These are phyloP conservation scores for Labeo calbasu DNA, from an alignment of 2,797 vertebrate species.

Conservation along the genomic window DNA sequence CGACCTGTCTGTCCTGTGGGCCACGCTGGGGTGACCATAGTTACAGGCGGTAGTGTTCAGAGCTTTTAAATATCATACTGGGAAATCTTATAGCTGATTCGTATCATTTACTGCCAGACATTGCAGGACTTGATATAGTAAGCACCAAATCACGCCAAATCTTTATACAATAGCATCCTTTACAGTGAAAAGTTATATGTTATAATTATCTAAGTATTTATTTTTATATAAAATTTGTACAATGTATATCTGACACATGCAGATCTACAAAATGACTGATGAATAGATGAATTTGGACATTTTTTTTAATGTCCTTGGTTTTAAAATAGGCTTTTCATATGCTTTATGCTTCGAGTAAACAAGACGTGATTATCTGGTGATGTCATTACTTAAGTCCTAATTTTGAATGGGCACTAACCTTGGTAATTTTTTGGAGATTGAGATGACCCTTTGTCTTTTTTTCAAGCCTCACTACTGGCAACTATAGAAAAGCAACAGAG, in stretches of 20 bases:
- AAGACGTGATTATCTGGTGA: constrained; percentile 21
- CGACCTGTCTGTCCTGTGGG: constrained; percentile 53
- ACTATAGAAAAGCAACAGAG: constrained; percentile 42
- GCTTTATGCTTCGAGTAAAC: constrained; percentile 21
- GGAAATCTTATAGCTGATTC: constrained; percentile 29
- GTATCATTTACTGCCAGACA: constrained; percentile 20
- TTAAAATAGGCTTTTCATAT: constrained; percentile 27
- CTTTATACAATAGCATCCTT: neutral
- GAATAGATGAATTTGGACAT: neutral
- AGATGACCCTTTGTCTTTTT: constrained; percentile 22
- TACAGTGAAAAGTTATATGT: neutral
- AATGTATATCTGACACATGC: neutral
- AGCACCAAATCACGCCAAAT: neutral
- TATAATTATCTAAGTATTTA: neutral
- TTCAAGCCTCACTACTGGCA: constrained; percentile 20
- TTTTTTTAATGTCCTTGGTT: constrained; percentile 32
- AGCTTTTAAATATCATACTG: constrained; percentile 34
- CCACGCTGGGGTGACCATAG: constrained; percentile 37
- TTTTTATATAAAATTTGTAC: neutral
- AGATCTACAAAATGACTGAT: constrained; percentile 26
- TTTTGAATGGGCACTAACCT: constrained; percentile 39
- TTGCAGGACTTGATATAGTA: neutral
- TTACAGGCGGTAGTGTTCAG: constrained; percentile 39
- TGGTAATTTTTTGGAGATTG: constrained; percentile 35
- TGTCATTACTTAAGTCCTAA: constrained; percentile 7